A percentile compares a stretch with the other conserved stretches of the same genome.
These are phyloP conservation scores for Oreochromis tanganicae DNA, from an alignment of 2,113 vertebrate species.

Conservation along the genomic window DNA sequence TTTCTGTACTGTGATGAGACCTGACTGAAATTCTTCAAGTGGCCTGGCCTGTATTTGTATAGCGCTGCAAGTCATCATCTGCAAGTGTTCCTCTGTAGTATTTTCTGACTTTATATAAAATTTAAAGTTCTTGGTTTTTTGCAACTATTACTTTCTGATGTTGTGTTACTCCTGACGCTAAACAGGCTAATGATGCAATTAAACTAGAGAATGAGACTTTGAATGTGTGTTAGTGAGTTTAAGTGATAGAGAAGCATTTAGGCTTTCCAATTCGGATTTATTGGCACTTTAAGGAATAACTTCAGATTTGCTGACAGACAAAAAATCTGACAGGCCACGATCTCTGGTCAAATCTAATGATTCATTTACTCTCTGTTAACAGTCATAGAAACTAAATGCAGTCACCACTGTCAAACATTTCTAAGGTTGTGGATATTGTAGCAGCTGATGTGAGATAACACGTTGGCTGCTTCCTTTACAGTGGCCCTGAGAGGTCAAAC, in stretches of 20 bases:
- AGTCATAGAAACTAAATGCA: background rate
- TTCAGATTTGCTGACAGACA: background rate
- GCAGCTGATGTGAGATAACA: background rate
- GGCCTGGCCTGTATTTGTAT: too few species aligned
- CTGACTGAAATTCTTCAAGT: background rate
- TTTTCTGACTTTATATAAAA: background rate
- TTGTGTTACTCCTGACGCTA: background rate
- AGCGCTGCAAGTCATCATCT: too few species aligned
- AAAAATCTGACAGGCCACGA: background rate
- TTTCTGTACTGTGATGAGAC: background rate
- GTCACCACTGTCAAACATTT: background rate
- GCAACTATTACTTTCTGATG: background rate
- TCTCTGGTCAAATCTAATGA: background rate
- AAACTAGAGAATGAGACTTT: background rate
- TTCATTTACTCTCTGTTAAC: background rate
- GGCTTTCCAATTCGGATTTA: constrained; percentile 32
- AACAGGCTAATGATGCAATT: background rate
- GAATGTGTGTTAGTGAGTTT: background rate
- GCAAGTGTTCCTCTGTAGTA: background rate
- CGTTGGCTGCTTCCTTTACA: background rate
- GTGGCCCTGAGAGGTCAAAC: background rate
- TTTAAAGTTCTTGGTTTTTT: background rate
- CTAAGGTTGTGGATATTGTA: background rate
- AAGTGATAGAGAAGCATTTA: background rate
- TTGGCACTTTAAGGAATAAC: constrained; percentile 57